Base-by-base conservation (phyloP, 2,888 invertebrate species). In the Corbicula japonica region DNA sequence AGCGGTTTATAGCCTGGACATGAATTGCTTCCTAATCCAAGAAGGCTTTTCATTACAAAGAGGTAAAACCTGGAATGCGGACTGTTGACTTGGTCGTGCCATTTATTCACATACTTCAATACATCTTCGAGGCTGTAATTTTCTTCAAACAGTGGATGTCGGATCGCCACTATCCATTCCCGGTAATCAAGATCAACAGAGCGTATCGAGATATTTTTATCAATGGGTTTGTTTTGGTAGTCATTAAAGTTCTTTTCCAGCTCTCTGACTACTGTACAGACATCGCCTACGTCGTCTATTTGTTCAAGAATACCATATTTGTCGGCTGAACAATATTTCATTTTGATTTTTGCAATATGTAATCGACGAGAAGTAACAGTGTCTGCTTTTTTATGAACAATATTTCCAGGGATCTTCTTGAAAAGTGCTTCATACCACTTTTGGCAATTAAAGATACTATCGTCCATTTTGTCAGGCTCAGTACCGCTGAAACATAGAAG, bases 81-180 rank as follows among this genome's bases (percentile, higher is more conserved):
- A 35, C 77, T 65, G 8, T 69, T 41, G 1, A 82, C 15, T 28
- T 18, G 26, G 15, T 81, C 73, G 52, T 82, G 30, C 83, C 83
- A 82, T 18, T 62, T 34, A 26, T 76, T 52, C 0, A 85, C 85
- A 15, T 56, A 30, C 12, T 35, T 56, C 3, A 82, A 54, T 23
- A 85, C 85, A 18, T 60, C 21, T 65, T 83, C 83, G 8, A 85
- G 2, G 15, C 32, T 32, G 44, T 80, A 76, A 12, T 50, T 30
- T 2, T 46, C 23, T 15, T 23, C 32, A 21, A 78, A 70, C 12
- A 35, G 23, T 0, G 58, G 38, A 44, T 77, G 76, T 26, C 85
- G 35, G 3, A 85, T 80, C 12, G 81, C 85, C 60, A 68, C 56
- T 12, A 85, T 34, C 85, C 85, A 85, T 56, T 85, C 83, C 26